phyloP scores from a whole-genome alignment of 37 sponge, comb jelly and placozoan genomes.

The Trichoplax adhaerens region DNA sequence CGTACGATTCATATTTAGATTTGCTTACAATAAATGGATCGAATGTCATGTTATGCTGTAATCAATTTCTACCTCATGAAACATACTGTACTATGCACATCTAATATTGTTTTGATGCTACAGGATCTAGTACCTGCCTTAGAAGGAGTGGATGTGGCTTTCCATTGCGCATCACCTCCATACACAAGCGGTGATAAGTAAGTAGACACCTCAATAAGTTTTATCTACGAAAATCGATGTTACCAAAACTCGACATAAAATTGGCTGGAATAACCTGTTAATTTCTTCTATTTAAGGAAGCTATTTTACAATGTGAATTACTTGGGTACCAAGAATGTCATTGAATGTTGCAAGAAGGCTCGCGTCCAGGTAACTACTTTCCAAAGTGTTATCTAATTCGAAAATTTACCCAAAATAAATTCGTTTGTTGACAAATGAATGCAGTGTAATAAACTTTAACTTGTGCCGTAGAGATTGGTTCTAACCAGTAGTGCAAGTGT shows the following conservation, averaged over 20 bases:
- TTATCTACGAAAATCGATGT: neutral
- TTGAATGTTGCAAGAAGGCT: slow-evolving; percentile 41
- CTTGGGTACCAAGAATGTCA: slow-evolving; percentile 45
- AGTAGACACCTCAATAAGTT: neutral
- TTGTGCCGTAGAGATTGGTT: slow-evolving; percentile 36
- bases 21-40: too few species aligned
- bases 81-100: too few species aligned
- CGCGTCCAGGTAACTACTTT: slow-evolving; percentile 33
- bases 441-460: neutral
- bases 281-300: slow-evolving; percentile 2
- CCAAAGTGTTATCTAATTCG: too few species aligned
- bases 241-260: neutral
- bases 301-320: slow-evolving; percentile 61
- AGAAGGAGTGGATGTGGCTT: slow-evolving; percentile 40
- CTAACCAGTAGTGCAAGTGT: slow-evolving; percentile 83
- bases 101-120: neutral
- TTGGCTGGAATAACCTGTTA: neutral
- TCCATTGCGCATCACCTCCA: slow-evolving; percentile 63
- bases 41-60: too few species aligned
- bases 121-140: slow-evolving; percentile 50
- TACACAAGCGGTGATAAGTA: slow-evolving; percentile 31
- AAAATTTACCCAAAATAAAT: neutral
- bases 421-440: slow-evolving; percentile 1
- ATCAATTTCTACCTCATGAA: too few species aligned
- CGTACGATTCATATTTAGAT: too few species aligned